These are phyloP conservation scores for Bothrops jararaca DNA, from an alignment of 2,113 vertebrate species.

Conservation along the genomic window DNA sequence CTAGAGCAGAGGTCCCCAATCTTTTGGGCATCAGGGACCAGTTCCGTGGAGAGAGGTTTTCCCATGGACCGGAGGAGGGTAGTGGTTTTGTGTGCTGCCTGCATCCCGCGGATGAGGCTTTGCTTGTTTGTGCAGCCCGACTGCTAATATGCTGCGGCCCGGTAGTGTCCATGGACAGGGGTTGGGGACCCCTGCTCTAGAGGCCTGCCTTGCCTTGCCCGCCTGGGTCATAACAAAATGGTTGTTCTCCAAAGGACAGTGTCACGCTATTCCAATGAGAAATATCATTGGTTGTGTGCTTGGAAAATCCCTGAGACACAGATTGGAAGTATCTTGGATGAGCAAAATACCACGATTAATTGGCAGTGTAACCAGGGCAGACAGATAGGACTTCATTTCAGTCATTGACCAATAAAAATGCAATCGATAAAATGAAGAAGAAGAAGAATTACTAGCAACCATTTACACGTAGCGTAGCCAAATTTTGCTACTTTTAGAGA, in stretches of 20 bases:
- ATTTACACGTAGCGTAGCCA: not conserved
- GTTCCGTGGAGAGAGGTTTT: too few species aligned
- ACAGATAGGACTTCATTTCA: not conserved
- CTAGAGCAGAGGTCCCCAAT: too few species aligned
- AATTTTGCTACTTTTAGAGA: not conserved
- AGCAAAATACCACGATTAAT: not conserved
- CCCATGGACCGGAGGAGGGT: too few species aligned
- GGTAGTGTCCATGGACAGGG: too few species aligned
- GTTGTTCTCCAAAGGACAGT: not conserved
- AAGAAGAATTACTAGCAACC: not conserved
- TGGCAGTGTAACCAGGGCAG: not conserved
- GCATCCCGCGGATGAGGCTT: too few species aligned
- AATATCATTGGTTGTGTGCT: not conserved
- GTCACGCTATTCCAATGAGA: rapidly evolving
- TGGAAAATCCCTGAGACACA: not conserved
- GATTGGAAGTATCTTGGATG: not conserved
- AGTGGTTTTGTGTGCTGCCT: too few species aligned
- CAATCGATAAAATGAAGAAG: not conserved
- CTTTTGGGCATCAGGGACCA: too few species aligned
- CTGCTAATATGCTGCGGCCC: too few species aligned
- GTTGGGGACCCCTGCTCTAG: too few species aligned
- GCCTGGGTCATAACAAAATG: too few species aligned
- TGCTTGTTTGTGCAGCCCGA: too few species aligned
- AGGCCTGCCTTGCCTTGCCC: too few species aligned
- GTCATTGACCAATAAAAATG: not conserved